phyloP scores from a whole-genome alignment of 2,888 invertebrate genomes.

The Aporophyla nigra region DNA sequence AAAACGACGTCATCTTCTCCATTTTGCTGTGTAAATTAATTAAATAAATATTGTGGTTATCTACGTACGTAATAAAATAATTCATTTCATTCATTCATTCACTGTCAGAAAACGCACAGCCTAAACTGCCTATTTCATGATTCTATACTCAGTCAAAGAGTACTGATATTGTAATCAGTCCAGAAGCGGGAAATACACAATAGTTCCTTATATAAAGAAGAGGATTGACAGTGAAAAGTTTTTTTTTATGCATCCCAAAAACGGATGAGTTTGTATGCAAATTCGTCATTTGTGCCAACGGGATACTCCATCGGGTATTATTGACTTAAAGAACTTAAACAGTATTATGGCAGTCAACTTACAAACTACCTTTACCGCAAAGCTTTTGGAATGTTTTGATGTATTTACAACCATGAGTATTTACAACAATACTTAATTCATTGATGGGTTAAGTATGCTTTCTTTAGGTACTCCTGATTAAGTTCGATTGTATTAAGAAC shows the following conservation, averaged over 20 bases:
- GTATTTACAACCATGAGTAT: background rate
- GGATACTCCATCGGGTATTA: background rate
- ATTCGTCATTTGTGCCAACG: background rate
- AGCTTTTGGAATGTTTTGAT: background rate
- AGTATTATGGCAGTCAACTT: background rate
- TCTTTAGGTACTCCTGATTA: constrained; percentile 11
- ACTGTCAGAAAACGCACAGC: background rate
- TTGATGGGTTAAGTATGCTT: too few species aligned
- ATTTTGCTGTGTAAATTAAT: constrained; percentile 27
- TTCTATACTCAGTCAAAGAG: too few species aligned
- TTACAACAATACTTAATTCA: too few species aligned
- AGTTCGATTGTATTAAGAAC: background rate
- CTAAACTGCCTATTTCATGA: too few species aligned
- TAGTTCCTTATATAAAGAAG: background rate
- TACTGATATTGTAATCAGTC: background rate
- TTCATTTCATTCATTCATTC: too few species aligned
- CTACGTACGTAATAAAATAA: background rate
- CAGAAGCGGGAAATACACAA: background rate
- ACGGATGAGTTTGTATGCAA: background rate
- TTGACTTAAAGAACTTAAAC: background rate
- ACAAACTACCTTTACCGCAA: background rate
- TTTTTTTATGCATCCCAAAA: background rate
- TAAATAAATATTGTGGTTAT: background rate
- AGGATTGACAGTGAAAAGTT: background rate
- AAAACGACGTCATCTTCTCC: constrained; percentile 11